Base-by-base conservation (phyloP, 2,797 vertebrate genomes). In the Neoniphon sammara region DNA sequence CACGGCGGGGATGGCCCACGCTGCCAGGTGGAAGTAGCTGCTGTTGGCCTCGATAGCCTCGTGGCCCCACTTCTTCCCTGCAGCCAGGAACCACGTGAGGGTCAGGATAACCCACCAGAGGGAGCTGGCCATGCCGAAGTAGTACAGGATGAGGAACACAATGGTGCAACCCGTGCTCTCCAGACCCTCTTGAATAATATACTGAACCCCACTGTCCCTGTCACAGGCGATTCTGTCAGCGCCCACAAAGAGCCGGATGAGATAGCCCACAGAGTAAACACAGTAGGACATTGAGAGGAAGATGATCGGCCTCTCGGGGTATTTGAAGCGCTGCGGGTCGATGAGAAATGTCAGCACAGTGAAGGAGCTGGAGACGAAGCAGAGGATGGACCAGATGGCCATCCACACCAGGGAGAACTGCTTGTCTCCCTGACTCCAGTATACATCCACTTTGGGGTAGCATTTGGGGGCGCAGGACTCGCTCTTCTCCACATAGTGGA, bases 231-330 rank as follows among this genome's bases (percentile, higher is more conserved):
- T 97, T 61, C 94, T 95, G 83, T 99, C 97, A 0, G 97, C 96
- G 0, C 98, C 98, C 0, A 96, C 97, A 46, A 98, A 97, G n/a
- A 99, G 97, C 55, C 98, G 95, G 82, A 97, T 94, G 74, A 99
- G 96, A 94, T 97, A 99, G 31, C 97, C 98, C 89, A 97, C 93
- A 0, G 98, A 99, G 91, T 99, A 99, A 75, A 98, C 97, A 7
- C 96, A 97, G 95, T 98, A 99, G 88, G 97, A 99, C 97, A 98
- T 97, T 3, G 98, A 98, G 1, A 99, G 95, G 93, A 99, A 99
- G 91, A 99, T 97, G 84, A 99, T 99, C 53, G 98, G 98, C 81
- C 97, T 94, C 93, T 99, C 98, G 0, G 98, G 98, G 93, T 99
- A 99, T 83, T 95, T 95, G 93, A 99, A 99, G 36, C 98, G 95